Base-by-base conservation (phyloP, 2,797 vertebrate genomes). In the Rhinella marina region DNA sequence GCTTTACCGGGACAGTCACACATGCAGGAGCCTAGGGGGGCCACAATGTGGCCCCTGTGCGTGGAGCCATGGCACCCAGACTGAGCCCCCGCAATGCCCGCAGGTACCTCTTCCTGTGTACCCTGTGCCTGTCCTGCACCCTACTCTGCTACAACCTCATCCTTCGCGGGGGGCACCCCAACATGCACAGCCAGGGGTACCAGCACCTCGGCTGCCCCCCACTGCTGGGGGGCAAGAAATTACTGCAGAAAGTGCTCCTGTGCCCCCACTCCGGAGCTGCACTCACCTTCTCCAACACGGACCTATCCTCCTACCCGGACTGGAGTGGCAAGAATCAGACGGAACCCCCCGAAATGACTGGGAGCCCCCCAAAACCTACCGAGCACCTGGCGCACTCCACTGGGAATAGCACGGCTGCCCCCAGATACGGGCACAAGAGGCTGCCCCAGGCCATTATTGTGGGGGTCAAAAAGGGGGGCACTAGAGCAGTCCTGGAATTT, bases 391-490 rank as follows among this genome's bases (percentile, higher is more conserved):
- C 92, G 27, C 12, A 25, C 32, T 94, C 91, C 89, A 88, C 92
- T 48, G 92, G 86, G 10, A 95, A 96, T 79, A 93, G 91, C 86
- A 95, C 92, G 13, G 94, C 94, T 0, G 93, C 94, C 82, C 95
- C 94, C 11, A 94, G 93, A 90, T 95, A 94, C 73, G 96, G 96
- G 50, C 95, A 95, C 92, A 98, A 98, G 94, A 96, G 96, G 87
- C 94, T 99, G 82, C 98, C 97, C 0, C 96, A 96, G 48, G 97
- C 97, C 78, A 93, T 99, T 82, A 97, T 98, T 88, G 97, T 98
- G 88, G 98, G 98, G 8, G 98, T 99, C 75, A 99, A 98, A 93
- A 99, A 99, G 91, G 98, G 98, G 56, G 98, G 98, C 82, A 99
- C 98, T 81, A 94, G 98, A 91, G 98, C 98, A 25, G 97, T 98